Percentiles rank a stretch among this genome's conserved stretches.
Evolutionary conservation across 2,113 vertebrate genomes (phyloP).

Genomic region (Oxyruncus cristatus): DNA sequence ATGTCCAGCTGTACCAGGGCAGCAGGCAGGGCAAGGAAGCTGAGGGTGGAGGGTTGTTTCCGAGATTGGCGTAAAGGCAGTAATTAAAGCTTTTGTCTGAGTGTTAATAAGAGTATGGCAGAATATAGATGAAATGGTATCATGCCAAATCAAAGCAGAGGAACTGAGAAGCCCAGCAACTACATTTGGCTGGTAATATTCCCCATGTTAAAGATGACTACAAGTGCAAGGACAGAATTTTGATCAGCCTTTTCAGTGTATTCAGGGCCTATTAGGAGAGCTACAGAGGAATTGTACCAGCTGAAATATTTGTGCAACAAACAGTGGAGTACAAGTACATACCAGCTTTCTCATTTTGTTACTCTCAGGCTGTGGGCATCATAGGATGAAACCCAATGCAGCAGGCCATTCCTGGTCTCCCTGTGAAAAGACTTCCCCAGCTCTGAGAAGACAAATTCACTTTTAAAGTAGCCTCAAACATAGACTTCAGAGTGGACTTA

Average conservation of each 20-base stretch:
- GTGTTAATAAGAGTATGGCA: not conserved
- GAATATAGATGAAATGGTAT: not conserved
- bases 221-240: not conserved
- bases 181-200: not conserved
- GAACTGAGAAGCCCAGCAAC: not conserved
- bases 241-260: not conserved
- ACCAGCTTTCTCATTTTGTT: not conserved
- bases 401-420: not conserved
- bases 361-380: not conserved
- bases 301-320: not conserved
- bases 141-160: not conserved
- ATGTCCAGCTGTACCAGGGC: not conserved
- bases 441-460: not conserved
- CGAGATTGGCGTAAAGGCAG: not conserved
- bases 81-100: not conserved
- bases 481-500: not conserved
- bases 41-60: not conserved
- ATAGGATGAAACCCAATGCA: not conserved
- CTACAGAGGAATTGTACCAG: accelerated
- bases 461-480: not conserved
- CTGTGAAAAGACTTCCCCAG: not conserved
- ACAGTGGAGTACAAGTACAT: not conserved
- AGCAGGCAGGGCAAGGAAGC: not conserved
- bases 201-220: not conserved
- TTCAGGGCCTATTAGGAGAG: not conserved